Evolutionary conservation across 2,797 vertebrate species (phyloP), one percentile per base, ranked within the genome.

Genomic region (Epinephelus malabaricus): DNA sequence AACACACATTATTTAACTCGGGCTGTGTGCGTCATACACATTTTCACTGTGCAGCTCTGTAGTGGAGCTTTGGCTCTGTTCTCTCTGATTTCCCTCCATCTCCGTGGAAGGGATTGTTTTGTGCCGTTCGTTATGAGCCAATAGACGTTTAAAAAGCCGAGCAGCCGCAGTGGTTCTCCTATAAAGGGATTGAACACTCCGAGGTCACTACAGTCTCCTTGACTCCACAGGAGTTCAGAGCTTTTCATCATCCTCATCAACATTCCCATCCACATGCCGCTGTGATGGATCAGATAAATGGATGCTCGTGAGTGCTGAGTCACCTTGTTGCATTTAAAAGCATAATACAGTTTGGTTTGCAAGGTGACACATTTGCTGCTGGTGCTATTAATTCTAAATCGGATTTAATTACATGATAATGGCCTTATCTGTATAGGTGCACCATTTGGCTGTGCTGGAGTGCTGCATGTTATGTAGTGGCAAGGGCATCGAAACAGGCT

Each of bases 191-290:
- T 47, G 66, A 75, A 23, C 27, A 6, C 23, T 56, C 63, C 1
- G 66, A 88, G 88, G 88, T 91, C 74, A 68, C 38, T 47, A 23
- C 56, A 34, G 61, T 88, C 88, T 90, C 87, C 87, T 92, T 92
- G 88, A 89, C 82, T 77, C 67, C 58, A 25, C 25, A n/a, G 40
- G 75, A 82, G 75, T 73, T 71, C 43, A 69, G 55, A 63, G 18
- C 34, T 50, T 50, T 58, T 40, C 43, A 27, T 53, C 55, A 1
- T 54, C 50, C 64, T 85, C 79, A 86, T 91, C 84, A 84, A 73
- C 78, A 89, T 89, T 87, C 84, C n/a, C 45, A 8, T 76, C 83
- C 86, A 70, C 76, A 19, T 23, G 30, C 50, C 8, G 4, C 51
- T 65, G 65, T 27, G 43, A 56, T 50, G 25, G 46, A 82, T 83